Conservation (phyloP, 2,888 invertebrate species). For the Heteromurus nitidus region DNA sequence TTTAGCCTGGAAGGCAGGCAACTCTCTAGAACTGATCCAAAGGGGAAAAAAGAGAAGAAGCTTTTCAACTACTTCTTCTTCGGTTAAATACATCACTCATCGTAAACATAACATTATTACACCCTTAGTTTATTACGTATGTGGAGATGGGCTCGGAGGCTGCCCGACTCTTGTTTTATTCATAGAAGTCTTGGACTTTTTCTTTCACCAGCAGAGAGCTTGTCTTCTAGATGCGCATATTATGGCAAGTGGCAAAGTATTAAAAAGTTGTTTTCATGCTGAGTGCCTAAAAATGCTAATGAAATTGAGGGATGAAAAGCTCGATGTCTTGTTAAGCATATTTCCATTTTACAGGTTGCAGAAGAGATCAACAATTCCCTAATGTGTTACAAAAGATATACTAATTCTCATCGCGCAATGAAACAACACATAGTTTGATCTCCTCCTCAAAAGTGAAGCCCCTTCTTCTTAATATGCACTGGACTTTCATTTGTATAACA, state of each 20-base stretch:
- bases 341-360: conserved; percentile 6
- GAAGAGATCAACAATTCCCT: not conserved
- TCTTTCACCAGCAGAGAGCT: conserved; percentile 29
- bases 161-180: too few relatives aligned
- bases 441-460: not conserved
- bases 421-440: not conserved
- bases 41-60: conserved; percentile 5
- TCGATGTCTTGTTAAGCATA: conserved; percentile 23
- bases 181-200: too few relatives aligned
- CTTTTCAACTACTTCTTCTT: not conserved
- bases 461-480: conserved; percentile 7
- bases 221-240: not conserved
- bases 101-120: too few relatives aligned
- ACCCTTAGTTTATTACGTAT: too few relatives aligned
- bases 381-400: not conserved
- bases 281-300: conserved; percentile 40
- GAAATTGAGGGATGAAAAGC: conserved; percentile 26
- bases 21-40: too few relatives aligned
- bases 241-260: conserved; percentile 16
- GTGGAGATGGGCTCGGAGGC: too few relatives aligned
- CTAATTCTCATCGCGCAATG: conserved; percentile 3
- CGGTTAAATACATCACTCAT: not conserved
- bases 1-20: conserved; percentile 18
- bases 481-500: conserved; percentile 5
- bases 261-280: conserved; percentile 39